phyloP scores from a whole-genome alignment of 2,113 vertebrate species.

The Craseonycteris thonglongyai region DNA sequence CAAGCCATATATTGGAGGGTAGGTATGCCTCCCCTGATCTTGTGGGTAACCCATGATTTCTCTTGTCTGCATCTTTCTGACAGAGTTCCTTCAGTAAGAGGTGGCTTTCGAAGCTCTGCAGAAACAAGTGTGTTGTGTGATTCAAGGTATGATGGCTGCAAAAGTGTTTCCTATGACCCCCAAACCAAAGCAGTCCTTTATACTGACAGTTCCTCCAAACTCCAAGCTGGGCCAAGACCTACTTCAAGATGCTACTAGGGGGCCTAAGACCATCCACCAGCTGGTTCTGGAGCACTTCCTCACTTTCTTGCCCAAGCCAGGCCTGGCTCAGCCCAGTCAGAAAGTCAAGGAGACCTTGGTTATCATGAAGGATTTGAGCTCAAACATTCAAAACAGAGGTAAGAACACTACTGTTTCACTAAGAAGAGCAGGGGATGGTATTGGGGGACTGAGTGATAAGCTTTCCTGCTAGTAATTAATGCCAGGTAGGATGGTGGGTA shows the following conservation, averaged over 20 bases:
- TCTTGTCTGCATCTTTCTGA: constrained; percentile 20
- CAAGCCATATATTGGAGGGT: background rate
- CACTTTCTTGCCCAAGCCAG: constrained; percentile 54
- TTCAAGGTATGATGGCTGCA: constrained; percentile 46
- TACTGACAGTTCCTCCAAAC: constrained; percentile 53
- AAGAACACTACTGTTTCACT: constrained; percentile 16
- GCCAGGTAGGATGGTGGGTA: background rate
- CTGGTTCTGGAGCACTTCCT: constrained; percentile 68
- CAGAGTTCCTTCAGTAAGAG: background rate
- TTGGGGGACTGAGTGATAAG: background rate
- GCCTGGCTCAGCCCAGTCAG: background rate
- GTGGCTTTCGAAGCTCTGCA: background rate
- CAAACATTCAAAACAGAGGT: constrained; percentile 45
- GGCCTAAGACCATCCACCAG: constrained; percentile 62
- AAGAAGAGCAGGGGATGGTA: background rate
- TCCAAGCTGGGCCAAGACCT: constrained; percentile 55
- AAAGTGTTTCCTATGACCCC: constrained; percentile 42
- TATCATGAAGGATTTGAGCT: constrained; percentile 49
- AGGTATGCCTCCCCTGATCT: background rate
- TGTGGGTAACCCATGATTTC: constrained; percentile 27
- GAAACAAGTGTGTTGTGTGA: constrained; percentile 13
- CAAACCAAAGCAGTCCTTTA: constrained; percentile 55
- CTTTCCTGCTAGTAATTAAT: background rate
- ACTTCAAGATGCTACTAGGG: constrained; percentile 17
- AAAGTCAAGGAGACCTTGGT: constrained; percentile 52